These are phyloP conservation scores for Macrosoma leucophasiata DNA, from an alignment of 2,888 invertebrate genomes.

Conservation along the genomic window DNA sequence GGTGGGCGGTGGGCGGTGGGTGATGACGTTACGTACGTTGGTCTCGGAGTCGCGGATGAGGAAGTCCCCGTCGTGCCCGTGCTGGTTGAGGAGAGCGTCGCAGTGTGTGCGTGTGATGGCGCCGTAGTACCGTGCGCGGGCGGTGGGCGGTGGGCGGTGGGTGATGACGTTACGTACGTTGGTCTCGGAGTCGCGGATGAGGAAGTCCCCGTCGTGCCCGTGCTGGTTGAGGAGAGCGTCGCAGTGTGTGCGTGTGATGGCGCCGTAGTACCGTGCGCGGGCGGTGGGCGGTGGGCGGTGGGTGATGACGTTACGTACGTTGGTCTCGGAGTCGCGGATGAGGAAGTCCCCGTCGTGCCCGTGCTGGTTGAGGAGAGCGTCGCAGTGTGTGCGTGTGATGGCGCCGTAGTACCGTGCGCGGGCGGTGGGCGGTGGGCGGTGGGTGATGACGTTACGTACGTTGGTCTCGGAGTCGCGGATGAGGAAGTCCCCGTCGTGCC, in stretches of 20 bases:
- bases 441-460: no score
- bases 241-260: constrained; percentile 95
- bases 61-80: constrained; percentile 97
- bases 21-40: constrained; percentile 96
- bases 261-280: constrained; percentile 97
- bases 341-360: constrained; percentile 99
- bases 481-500: constrained; percentile 97
- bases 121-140: constrained; percentile 97
- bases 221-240: constrained; percentile 94
- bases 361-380: constrained; percentile 94
- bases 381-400: constrained; percentile 97
- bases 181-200: constrained; percentile 98
- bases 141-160: no score
- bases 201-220: constrained; percentile 97
- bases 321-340: constrained; percentile 98
- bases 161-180: no score
- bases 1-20: no score
- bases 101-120: constrained; percentile 95
- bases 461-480: constrained; percentile 99
- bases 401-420: constrained; percentile 99
- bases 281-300: no score
- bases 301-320: no score
- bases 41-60: constrained; percentile 98
- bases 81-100: constrained; percentile 93
- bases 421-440: no score